Base-by-base conservation (phyloP, 1,140 invertebrate species). In the Solenopsis fugax region DNA sequence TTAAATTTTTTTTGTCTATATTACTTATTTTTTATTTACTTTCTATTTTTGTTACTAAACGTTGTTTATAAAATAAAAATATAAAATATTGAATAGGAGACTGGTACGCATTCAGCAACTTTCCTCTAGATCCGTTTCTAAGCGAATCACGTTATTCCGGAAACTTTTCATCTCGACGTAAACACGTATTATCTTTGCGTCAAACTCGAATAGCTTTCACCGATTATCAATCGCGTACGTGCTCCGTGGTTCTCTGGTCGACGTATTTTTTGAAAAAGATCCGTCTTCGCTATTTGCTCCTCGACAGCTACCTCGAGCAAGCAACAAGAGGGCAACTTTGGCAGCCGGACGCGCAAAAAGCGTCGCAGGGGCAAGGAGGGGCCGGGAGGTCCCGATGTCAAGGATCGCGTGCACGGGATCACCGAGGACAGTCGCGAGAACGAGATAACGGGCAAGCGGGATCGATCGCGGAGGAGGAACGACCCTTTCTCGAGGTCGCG, bases 281-380 rank as follows among this genome's bases (percentile, higher is more conserved):
- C 12, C 9, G 41, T 9, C 34, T 48, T 54, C 41, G 41, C 12
- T 48, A 37, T 60, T 29, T 82, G 37, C 12, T 75, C 24, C 6
- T 12, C 86, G 34, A 45, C 69, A 12, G 72, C 78, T 6, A 58
- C 52, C 2, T 80, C 69, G 48, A 48, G 45, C 41, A 29, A 13
- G 5, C 85, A 82, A 3, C 85, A 77, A 34, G 82, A 58, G 50
- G 76, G 21, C 1, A 76, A 77, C 18, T n/a, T 72, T 56, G 50
- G 64, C 29, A 64, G 77, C 10, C 86, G 78, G 1, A 64, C 84
- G 3, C 89, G 88, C 1, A 93, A 92, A 77, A 93, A 93, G 81
- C 87, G 88, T 4, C 91, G 91, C 9, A 87, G 86, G 34, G 87
- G 77, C 69, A 90, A 87, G 56, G 88, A 91, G 71, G 21, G 13